Evolutionary conservation across 92 coral and sea anemone genomes (phyloP), one percentile per base, ranked within the genome.

Genomic region (Ricordea florida): DNA sequence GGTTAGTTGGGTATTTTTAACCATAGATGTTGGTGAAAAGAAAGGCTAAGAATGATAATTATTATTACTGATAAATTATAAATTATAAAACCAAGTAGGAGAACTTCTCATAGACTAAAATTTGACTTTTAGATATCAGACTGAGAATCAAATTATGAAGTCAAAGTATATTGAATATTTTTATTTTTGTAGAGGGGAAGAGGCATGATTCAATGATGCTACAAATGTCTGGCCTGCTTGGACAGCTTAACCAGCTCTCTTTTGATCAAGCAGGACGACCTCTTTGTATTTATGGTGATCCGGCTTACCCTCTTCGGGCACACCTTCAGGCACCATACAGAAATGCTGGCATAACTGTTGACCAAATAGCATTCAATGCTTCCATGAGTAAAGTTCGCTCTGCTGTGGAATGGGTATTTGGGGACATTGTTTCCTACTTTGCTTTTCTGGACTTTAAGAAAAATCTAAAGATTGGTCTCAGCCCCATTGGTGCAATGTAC

Each of bases 361-460:
- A 72, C 27, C 62, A 69, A 74, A 48, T 61, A 57, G 76, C 42
- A 17, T 76, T 67, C 29, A 84, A 84, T 69, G 4, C 80, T 17
- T 62, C 69, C 5, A 85, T 85, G 90, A 85, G 90, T 55, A 32
- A 53, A 26, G 86, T 72, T 27, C 57, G 82, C 45, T 29, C 57
- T 42, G 74, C 85, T 18, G 86, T 85, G 18, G 86, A 79, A 26
- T 85, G 86, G 90, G 77, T 85, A 33, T 85, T 85, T 72, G 82
- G 72, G 31, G 90, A 85, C 57, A 79, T 79, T 71, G 21, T 50
- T 24, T 66, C 74, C 46, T 70, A 85, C 49, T 79, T 85, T 79
- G 59, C 66, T 26, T 85, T 85, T 58, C 75, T 85, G 31, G 90
- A 85, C 35, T 85, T 70, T 50, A 75, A 75, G 49, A 85, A 78